phyloP scores from a whole-genome alignment of 2,888 invertebrate species.

The Lagria hirta region DNA sequence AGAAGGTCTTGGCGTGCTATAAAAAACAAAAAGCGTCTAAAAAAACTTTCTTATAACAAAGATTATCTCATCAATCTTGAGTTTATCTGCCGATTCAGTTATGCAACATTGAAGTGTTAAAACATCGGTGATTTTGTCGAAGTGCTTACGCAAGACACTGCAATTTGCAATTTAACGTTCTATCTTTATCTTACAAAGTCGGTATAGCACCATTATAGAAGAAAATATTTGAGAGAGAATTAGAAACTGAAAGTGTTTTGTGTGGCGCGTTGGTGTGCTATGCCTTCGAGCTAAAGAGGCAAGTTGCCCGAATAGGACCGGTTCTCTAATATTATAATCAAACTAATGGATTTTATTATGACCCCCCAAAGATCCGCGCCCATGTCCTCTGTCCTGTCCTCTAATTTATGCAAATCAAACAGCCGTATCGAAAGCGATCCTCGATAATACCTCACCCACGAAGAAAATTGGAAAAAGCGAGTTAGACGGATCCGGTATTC shows the following conservation, averaged over 20 bases:
- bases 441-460: conserved; percentile 7
- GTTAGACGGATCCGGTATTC: no score
- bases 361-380: conserved; percentile 6
- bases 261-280: conserved; percentile 36
- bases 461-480: background rate
- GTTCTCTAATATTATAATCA: conserved; percentile 41
- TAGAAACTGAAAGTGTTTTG: conserved; percentile 39
- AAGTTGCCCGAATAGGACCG: conserved; percentile 39
- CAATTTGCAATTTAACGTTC: conserved; percentile 28
- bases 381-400: conserved; percentile 11
- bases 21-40: no score
- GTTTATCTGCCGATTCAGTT: conserved; percentile 17
- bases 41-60: conserved; percentile 12
- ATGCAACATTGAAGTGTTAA: conserved; percentile 25
- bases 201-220: conserved; percentile 20
- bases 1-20: no score
- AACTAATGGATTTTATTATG: conserved; percentile 24
- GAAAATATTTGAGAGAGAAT: conserved; percentile 29
- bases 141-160: conserved; percentile 25
- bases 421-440: conserved; percentile 7
- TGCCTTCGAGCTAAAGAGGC: conserved; percentile 34
- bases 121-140: conserved; percentile 25
- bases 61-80: conserved; percentile 24
- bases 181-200: conserved; percentile 15
- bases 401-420: conserved; percentile 19